Conservation (phyloP, 2,888 invertebrate genomes). For the Amphipoea oculea region DNA sequence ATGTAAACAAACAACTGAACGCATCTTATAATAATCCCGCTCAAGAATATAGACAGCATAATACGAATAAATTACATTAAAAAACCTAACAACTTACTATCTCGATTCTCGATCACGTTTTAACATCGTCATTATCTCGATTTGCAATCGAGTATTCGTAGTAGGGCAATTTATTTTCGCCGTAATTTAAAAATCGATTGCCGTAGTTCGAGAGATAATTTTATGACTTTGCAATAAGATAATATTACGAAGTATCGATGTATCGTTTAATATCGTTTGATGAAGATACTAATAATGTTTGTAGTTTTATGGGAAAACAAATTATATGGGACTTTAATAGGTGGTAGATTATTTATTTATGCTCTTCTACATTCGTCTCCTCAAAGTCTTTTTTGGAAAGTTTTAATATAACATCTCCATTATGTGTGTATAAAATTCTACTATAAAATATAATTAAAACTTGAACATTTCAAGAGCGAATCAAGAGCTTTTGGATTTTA, state of each 20-base stretch:
- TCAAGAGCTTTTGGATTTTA: neutral
- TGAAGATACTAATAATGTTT: constrained; percentile 19
- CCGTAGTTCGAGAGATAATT: constrained; percentile 54
- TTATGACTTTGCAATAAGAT: constrained; percentile 59
- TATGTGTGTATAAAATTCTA: neutral
- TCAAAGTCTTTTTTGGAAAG: too few species aligned
- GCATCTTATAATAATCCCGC: neutral
- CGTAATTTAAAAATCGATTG: constrained; percentile 57
- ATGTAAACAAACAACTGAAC: constrained; percentile 18
- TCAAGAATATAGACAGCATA: constrained; percentile 19
- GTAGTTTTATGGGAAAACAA: constrained; percentile 14
- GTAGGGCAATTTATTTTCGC: constrained; percentile 50
- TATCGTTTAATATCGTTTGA: constrained; percentile 19
- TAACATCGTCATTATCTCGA: constrained; percentile 52
- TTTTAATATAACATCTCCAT: neutral
- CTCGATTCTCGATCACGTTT: constrained; percentile 51
- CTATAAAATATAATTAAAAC: neutral
- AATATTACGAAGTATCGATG: constrained; percentile 38
- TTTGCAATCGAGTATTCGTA: constrained; percentile 50
- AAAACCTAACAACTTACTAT: constrained; percentile 33
- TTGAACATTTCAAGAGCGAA: neutral
- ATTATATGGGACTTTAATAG: neutral
- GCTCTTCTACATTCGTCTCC: neutral
- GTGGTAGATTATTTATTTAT: neutral
- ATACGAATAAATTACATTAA: constrained; percentile 24